Percentiles rank a stretch among this genome's conserved stretches.
phyloP scores from a whole-genome alignment of 2,797 vertebrate genomes.

The Gymnodraco acuticeps region DNA sequence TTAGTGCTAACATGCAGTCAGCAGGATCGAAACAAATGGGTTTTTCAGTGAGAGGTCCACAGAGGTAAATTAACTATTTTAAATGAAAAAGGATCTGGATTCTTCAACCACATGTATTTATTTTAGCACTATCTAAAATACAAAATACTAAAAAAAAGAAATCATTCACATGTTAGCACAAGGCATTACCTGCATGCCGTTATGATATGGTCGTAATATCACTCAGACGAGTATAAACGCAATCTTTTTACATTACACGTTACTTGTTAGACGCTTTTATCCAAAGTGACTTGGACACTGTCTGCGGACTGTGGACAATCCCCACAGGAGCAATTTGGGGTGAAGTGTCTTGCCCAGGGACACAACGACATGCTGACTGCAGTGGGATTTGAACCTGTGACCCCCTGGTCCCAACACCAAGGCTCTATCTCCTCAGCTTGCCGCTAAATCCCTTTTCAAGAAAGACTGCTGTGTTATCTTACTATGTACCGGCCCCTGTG shows the following conservation, averaged over 20 bases:
- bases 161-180: background rate
- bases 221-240: constrained; percentile 26
- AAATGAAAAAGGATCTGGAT: constrained; percentile 4
- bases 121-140: background rate
- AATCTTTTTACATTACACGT: background rate
- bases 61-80: background rate
- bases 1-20: background rate
- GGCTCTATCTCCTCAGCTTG: too few relatives aligned
- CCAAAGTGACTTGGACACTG: too few relatives aligned
- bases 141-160: background rate
- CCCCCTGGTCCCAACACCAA: too few relatives aligned
- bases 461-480: constrained; percentile 3
- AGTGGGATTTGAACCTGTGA: too few relatives aligned
- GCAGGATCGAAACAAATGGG: constrained; percentile 16
- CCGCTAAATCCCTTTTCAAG: too few relatives aligned
- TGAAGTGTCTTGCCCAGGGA: too few relatives aligned
- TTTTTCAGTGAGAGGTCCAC: background rate
- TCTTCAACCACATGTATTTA: background rate
- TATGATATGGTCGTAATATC: background rate
- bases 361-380: too few relatives aligned
- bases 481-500: constrained; percentile 11
- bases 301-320: too few relatives aligned
- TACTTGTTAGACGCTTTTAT: too few relatives aligned
- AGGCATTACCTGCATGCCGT: constrained; percentile 46
- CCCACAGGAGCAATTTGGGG: too few relatives aligned